Conservation (phyloP, 1,140 invertebrate genomes). For the Delia radicum region DNA sequence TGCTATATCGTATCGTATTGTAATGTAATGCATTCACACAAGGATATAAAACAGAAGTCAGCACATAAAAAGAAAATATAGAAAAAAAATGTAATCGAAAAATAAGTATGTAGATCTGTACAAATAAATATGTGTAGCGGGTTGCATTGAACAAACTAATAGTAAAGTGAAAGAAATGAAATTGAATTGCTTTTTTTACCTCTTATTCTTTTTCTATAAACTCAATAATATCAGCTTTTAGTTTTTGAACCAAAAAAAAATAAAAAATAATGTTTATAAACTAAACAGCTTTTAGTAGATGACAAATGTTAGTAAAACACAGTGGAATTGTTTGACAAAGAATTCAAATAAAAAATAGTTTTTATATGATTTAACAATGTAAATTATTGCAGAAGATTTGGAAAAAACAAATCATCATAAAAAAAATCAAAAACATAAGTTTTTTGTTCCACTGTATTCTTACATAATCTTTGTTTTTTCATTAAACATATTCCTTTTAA, state of each 20-base stretch:
- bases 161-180: constrained; percentile 15
- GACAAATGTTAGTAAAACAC: too few species aligned
- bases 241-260: background rate
- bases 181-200: constrained; percentile 21
- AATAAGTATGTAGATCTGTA: background rate
- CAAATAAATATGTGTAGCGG: background rate
- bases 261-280: background rate
- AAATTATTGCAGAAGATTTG: too few species aligned
- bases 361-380: too few species aligned
- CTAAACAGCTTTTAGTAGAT: too few species aligned
- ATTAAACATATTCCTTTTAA: too few species aligned
- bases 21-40: background rate
- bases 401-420: too few species aligned
- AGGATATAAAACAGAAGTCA: background rate
- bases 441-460: too few species aligned
- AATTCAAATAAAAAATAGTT: too few species aligned
- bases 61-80: background rate
- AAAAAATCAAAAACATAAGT: too few species aligned
- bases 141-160: background rate
- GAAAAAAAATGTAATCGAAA: background rate
- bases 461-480: too few species aligned
- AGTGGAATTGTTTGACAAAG: too few species aligned
- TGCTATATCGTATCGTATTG: constrained; percentile 33
- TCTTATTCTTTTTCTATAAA: background rate
- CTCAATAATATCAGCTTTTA: background rate